Conservation (phyloP, 2,113 vertebrate species). For the Neolamprologus fasciatus region DNA sequence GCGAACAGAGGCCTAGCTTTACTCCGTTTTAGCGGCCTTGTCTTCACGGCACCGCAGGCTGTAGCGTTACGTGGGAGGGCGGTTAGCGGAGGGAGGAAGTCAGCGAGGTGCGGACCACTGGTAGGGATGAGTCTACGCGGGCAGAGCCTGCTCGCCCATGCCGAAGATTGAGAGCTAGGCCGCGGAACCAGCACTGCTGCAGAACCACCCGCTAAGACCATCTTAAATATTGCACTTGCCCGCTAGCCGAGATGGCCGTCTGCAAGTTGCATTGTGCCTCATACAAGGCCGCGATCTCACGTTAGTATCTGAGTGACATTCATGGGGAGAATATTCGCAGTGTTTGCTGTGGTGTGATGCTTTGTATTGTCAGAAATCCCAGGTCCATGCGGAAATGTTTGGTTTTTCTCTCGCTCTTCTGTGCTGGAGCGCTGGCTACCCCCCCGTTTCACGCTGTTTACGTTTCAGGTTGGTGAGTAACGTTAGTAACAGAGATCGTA, state of each 20-base stretch:
- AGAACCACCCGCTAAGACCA: conserved; percentile 6
- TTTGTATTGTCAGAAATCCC: conserved; percentile 3
- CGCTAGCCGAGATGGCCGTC: conserved; percentile 61
- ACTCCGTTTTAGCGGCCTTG: conserved; percentile 68
- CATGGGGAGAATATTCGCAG: not conserved
- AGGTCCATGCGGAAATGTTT: not conserved
- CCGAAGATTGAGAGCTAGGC: conserved; percentile 26
- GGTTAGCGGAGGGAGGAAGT: conserved; percentile 62
- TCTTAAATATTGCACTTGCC: conserved; percentile 49
- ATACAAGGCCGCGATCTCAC: conserved; percentile 59
- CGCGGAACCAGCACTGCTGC: conserved; percentile 17
- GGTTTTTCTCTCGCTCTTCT: not conserved
- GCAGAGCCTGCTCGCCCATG: not conserved
- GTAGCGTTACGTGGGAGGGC: conserved; percentile 61
- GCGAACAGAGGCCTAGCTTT: conserved; percentile 63
- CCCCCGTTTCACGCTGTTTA: conserved; percentile 56
- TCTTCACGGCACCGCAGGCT: conserved; percentile 62
- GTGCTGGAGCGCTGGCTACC: not conserved
- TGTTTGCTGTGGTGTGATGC: not conserved
- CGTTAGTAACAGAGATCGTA: conserved; percentile 25
- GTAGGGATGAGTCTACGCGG: conserved; percentile 30
- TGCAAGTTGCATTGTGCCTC: conserved; percentile 68
- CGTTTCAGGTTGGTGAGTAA: conserved; percentile 38
- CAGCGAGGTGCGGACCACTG: conserved; percentile 46
- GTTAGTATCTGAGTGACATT: conserved; percentile 49